These are phyloP conservation scores for Cephus pulcher DNA, from an alignment of 2,888 invertebrate genomes.

Conservation along the genomic window DNA sequence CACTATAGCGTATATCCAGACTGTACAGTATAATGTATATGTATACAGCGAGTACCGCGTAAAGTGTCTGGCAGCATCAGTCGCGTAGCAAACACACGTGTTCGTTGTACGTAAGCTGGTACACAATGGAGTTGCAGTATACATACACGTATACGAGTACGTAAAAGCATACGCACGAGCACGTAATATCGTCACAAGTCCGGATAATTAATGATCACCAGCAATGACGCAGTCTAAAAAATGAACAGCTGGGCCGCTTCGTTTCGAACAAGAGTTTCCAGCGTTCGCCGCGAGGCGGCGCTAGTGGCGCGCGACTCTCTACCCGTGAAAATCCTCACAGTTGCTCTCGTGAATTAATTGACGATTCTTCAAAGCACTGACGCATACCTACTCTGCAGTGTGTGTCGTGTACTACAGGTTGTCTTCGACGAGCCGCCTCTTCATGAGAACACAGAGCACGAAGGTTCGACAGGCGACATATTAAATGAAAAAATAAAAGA, in stretches of 20 bases:
- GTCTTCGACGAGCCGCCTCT: background rate
- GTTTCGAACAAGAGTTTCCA: background rate
- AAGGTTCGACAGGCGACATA: background rate
- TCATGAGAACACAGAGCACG: background rate
- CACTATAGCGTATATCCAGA: background rate
- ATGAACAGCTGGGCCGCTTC: background rate
- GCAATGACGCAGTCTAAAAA: background rate
- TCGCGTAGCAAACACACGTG: background rate
- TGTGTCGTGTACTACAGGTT: background rate
- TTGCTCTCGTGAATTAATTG: background rate
- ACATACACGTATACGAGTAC: background rate
- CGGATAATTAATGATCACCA: conserved; percentile 1
- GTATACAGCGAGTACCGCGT: background rate
- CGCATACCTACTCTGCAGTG: background rate
- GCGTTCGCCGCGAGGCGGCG: background rate
- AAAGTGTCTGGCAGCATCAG: background rate
- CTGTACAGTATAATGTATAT: background rate
- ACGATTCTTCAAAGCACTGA: background rate
- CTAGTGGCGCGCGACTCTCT: background rate
- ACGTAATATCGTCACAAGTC: background rate
- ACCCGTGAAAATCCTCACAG: background rate
- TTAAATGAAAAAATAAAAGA: background rate
- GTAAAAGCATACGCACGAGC: background rate
- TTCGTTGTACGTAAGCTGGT: background rate
- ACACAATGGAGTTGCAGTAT: background rate